A percentile compares a stretch with the other conserved stretches of the same genome.
Evolutionary conservation across 1,140 invertebrate species (phyloP).

Genomic region (Rhagoletis pomonella): DNA sequence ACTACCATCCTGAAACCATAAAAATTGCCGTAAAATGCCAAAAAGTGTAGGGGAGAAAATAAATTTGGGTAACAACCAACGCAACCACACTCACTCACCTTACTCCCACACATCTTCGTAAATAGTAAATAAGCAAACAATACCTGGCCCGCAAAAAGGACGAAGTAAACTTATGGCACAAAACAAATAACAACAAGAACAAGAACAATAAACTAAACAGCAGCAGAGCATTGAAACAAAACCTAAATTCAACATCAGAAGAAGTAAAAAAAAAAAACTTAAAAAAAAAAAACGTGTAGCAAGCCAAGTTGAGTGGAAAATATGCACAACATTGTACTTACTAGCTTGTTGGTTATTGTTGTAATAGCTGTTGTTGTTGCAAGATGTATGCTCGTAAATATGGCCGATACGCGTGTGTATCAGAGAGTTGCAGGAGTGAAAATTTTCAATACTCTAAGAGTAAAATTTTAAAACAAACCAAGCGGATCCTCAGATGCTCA

Average conservation of each 20-base stretch:
- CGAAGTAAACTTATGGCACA: slow-evolving; percentile 37
- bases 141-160: background rate
- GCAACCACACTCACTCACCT: background rate
- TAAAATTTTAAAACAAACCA: too few species aligned
- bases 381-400: background rate
- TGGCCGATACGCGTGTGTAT: background rate
- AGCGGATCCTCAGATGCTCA: too few species aligned
- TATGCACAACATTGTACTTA: slow-evolving; percentile 40
- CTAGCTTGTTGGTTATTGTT: background rate
- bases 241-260: too few species aligned
- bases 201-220: background rate
- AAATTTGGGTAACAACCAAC: background rate
- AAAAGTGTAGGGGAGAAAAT: slow-evolving; percentile 37
- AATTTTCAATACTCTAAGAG: too few species aligned
- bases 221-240: slow-evolving; percentile 23
- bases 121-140: slow-evolving; percentile 6
- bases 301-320: slow-evolving; percentile 28
- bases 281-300: background rate
- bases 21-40: slow-evolving; percentile 45
- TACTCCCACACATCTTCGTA: background rate
- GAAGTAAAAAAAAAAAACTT: background rate
- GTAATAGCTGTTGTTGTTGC: background rate
- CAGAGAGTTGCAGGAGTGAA: too few species aligned
- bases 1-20: slow-evolving; percentile 31
- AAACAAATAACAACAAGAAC: slow-evolving; percentile 31